A percentile compares a stretch with the other conserved stretches of the same genome.
Evolutionary conservation across 37 sponge, comb jelly and placozoan genomes (phyloP).

Genomic region (Chondrilla cf. caribensis): DNA sequence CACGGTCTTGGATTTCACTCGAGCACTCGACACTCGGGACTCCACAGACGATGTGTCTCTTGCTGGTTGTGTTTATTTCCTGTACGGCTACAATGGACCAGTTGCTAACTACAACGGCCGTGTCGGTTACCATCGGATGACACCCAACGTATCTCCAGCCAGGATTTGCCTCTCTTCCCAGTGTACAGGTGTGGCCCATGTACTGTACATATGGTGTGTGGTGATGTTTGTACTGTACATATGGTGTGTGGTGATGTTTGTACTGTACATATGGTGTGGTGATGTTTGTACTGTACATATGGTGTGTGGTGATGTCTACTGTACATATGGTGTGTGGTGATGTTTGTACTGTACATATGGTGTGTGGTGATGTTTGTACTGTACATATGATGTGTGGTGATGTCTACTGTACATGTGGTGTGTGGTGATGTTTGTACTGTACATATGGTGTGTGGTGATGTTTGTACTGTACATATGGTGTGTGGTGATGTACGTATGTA

Average conservation of each 20-base stretch:
- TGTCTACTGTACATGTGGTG: neutral
- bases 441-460: neutral
- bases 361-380: too few relatives aligned
- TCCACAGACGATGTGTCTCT: slow-evolving; percentile 36
- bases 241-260: neutral
- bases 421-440: neutral
- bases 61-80: slow-evolving; percentile 25
- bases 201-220: neutral
- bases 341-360: neutral
- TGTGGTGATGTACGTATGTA: too few relatives aligned
- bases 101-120: neutral
- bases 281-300: neutral
- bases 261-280: neutral
- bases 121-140: slow-evolving; percentile 28
- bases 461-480: too few relatives aligned
- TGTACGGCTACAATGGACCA: slow-evolving; percentile 44
- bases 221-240: neutral
- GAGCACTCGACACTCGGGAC: slow-evolving; percentile 26
- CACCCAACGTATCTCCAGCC: slow-evolving; percentile 29
- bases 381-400: too few relatives aligned
- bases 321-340: too few relatives aligned
- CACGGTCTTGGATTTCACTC: slow-evolving; percentile 40
- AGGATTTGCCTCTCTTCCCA: slow-evolving; percentile 35
- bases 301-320: too few relatives aligned
- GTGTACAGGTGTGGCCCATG: slow-evolving; percentile 27